Evolutionary conservation across 2,797 vertebrate genomes (phyloP), one percentile per base, ranked within the genome.

Genomic region (Aphelocoma californica): DNA sequence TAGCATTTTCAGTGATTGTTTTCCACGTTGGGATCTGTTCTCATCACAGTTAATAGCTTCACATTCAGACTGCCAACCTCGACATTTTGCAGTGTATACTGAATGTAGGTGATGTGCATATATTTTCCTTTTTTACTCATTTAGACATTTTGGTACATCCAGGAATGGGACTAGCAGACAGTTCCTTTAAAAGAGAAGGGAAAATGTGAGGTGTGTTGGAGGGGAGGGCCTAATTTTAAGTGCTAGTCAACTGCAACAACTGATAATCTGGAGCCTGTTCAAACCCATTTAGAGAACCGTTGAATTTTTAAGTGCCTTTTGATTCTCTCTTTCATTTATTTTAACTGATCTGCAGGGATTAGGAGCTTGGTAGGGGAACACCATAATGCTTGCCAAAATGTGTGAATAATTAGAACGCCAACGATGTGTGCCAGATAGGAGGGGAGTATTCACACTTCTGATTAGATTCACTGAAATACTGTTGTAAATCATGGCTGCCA

Each of bases 321-420:
- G 98, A 99, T 99, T 99, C 98, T 98, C 98, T 98, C 98, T 98
- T 98, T 99, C 98, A 99, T 99, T 99, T 99, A 99, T 99, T 99
- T 99, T 98, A 99, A 99, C 98, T 99, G 98, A 99, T 99, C 99
- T 98, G 98, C 98, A 98, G 98, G 99, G 99, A 99, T 99, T 99
- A 99, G 98, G 98, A 98, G 98, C 98, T 98, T 98, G 98, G 98
- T 98, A 96, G 97, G 97, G 94, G 98, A 98, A 98, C 98, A 98
- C 98, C 97, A 97, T 96, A 97, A 98, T 70, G 97, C 98, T 98
- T 99, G 99, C 99, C 99, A 99, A 99, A 99, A 99, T 98, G 98
- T 99, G 98, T 99, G 98, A 99, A 98, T 99, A 99, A 99, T 99
- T 99, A 99, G 98, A 98, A 98, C 96, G 93, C 98, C 97, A 97